Base-by-base conservation (phyloP, 2,888 invertebrate species). In the Melolontha melolontha region DNA sequence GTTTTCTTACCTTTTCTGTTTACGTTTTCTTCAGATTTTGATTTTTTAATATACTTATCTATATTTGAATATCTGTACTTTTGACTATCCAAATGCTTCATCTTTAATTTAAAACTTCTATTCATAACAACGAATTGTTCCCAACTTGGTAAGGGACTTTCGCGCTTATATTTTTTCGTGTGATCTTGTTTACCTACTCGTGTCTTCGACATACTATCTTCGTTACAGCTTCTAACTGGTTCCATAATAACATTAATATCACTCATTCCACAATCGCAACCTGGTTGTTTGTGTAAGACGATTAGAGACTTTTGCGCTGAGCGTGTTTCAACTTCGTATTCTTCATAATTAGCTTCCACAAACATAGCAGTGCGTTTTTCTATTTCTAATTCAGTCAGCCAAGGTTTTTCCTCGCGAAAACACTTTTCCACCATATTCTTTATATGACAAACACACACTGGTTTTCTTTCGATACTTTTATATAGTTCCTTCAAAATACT, bases 61-160 rank as follows among this genome's bases (percentile, higher is more conserved):
- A 47, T 54, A 4, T 54, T 44, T 17, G 29, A 29, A 34, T 55
- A 6, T 11, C 55, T 44, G 11, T 54, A 65, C 34, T 44, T 65
- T 34, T n/a, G 12, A 40, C 29, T 22, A 4, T 55, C 39, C 39
- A 65, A n/a, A 44, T 44, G 65, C 29, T 65, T 65, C 55, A 65
- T 7, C n/a, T 40, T 41, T 11, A 65, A 47, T n/a, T 29, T 42
- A 29, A 65, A 65, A 27, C 65, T 65, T 5, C 55, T 42, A 40
- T 65, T 65, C 12, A 29, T 39, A 10, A 17, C 17, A 16, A 65
- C 41, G 5, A 65, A 55, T 14, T 11, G 27, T n/a, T 47, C 65
- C 7, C 54, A 39, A 10, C 55, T 42, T 12, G 44, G 6, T 12
- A 55, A 47, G 1, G n/a, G n/a, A n/a, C n/a, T n/a, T n/a, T n/a